These are phyloP conservation scores for Drosophila seclusa DNA, from an alignment of 2,888 invertebrate genomes.

Conservation along the genomic window DNA sequence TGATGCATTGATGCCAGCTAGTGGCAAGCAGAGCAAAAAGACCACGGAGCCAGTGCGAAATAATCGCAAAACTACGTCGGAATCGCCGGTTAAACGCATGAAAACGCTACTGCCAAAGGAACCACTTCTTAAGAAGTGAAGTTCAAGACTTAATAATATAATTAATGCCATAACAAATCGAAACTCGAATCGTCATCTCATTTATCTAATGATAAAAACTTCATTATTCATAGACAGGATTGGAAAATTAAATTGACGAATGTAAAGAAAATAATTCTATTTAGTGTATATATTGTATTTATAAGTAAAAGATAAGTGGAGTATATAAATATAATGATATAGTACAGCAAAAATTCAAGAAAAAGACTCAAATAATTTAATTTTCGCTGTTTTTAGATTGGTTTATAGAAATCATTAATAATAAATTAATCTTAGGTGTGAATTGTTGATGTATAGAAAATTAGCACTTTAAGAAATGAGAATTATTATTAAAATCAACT, in stretches of 20 bases:
- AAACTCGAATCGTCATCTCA: neutral
- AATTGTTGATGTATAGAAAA: neutral
- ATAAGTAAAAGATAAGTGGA: neutral
- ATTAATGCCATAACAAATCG: neutral
- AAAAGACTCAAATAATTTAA: neutral
- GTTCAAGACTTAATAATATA: neutral
- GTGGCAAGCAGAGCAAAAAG: conserved; percentile 4
- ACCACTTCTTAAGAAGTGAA: conserved; percentile 12
- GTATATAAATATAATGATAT: neutral
- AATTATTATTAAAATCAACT: neutral
- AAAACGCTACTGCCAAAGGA: conserved; percentile 60
- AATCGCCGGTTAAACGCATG: conserved; percentile 31
- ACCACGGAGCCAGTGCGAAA: conserved; percentile 8
- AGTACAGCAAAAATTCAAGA: neutral
- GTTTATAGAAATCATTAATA: neutral
- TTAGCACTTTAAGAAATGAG: neutral
- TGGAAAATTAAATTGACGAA: neutral
- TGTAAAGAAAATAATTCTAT: neutral
- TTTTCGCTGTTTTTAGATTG: neutral
- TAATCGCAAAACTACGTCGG: neutral
- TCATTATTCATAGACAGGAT: neutral
- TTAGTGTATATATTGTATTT: neutral
- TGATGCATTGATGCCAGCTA: conserved; percentile 20
- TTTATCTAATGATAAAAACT: neutral
- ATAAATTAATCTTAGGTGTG: neutral